Percentiles rank a stretch among this genome's conserved stretches.
Evolutionary conservation across 2,113 vertebrate species (phyloP).

Genomic region (Axis porcinus): DNA sequence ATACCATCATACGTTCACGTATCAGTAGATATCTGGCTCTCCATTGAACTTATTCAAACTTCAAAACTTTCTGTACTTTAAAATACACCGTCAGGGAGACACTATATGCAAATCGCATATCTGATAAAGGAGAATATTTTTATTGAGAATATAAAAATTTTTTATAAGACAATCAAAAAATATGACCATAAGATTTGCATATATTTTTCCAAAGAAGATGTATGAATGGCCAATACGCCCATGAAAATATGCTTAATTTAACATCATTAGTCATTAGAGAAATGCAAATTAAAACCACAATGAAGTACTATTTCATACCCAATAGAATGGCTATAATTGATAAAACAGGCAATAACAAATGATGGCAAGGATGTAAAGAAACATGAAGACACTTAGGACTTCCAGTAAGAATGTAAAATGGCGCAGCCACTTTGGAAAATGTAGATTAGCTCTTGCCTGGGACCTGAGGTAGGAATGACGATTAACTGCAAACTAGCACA

Average conservation of each 20-base stretch:
- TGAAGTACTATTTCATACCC: not conserved
- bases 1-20: not conserved
- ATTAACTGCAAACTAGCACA: not conserved
- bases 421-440: not conserved
- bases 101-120: not conserved
- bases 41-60: not conserved
- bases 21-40: slow-evolving; percentile 19
- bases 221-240: not conserved
- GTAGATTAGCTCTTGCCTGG: not conserved
- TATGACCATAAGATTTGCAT: not conserved
- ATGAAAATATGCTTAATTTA: not conserved
- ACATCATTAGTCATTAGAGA: not conserved
- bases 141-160: not conserved
- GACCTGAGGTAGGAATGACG: not conserved
- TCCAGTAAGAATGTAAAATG: not conserved
- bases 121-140: not conserved
- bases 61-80: not conserved
- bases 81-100: not conserved
- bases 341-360: not conserved
- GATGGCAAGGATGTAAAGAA: not conserved
- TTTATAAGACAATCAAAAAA: not conserved
- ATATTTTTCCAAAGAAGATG: slow-evolving; percentile 15
- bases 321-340: not conserved
- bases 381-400: not conserved
- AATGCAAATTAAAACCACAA: slow-evolving; percentile 16